phyloP scores from a whole-genome alignment of 2,888 invertebrate genomes.

The Hyppa rectilinea region DNA sequence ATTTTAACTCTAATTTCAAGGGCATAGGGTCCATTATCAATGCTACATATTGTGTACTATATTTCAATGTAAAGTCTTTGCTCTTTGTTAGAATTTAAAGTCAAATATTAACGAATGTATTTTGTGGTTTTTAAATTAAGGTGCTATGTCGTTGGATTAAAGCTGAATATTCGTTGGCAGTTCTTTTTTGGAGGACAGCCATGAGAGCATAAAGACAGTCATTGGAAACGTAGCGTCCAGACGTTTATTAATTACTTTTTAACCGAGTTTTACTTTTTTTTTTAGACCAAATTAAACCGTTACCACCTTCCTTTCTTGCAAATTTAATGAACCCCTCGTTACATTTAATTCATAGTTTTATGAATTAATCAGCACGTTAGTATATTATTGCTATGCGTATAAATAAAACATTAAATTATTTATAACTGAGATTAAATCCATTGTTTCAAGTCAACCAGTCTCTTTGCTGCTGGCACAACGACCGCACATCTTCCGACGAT shows the following conservation, averaged over 20 bases:
- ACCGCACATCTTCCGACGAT: slow-evolving; percentile 31
- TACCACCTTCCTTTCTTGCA: background rate
- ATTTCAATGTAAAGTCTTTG: slow-evolving; percentile 42
- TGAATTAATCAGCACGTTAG: background rate
- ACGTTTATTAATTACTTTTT: slow-evolving; percentile 60
- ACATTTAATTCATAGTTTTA: slow-evolving; percentile 9
- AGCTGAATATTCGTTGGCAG: slow-evolving; percentile 55
- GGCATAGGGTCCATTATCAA: slow-evolving; percentile 60
- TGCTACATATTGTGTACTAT: slow-evolving; percentile 29
- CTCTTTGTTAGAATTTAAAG: slow-evolving; percentile 58
- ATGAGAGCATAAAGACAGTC: slow-evolving; percentile 61
- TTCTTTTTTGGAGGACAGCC: slow-evolving; percentile 73
- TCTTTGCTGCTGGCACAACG: slow-evolving; percentile 44
- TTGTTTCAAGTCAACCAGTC: slow-evolving; percentile 59
- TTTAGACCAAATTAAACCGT: background rate
- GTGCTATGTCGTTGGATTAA: slow-evolving; percentile 33
- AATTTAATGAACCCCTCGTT: too few species aligned
- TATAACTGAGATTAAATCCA: slow-evolving; percentile 39
- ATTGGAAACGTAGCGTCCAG: slow-evolving; percentile 59
- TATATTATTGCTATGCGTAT: slow-evolving; percentile 3
- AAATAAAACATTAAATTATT: slow-evolving; percentile 30
- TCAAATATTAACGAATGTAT: slow-evolving; percentile 29
- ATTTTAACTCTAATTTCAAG: slow-evolving; percentile 72
- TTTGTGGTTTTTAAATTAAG: slow-evolving; percentile 23
- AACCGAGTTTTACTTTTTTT: slow-evolving; percentile 1